Conservation (phyloP, 1,140 invertebrate species). For the Lycorma delicatula region DNA sequence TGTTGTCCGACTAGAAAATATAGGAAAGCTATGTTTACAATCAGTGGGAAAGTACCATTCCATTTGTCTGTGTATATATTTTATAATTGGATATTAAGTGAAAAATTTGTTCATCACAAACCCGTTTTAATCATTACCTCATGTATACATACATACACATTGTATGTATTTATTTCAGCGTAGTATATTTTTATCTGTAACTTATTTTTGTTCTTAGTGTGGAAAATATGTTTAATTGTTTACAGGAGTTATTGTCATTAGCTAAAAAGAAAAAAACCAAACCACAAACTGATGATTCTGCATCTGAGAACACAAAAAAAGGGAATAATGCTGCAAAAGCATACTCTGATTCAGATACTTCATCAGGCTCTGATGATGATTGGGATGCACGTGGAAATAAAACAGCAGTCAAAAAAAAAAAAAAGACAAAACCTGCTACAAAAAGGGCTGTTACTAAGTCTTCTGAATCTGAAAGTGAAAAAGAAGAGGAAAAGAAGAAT, state of each 20-base stretch:
- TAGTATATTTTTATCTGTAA: no score
- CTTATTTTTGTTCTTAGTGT: no score
- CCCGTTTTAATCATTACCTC: no score
- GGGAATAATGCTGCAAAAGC: constrained; percentile 36
- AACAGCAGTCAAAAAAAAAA: constrained; percentile 46
- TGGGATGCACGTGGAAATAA: constrained; percentile 53
- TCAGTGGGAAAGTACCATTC: no score
- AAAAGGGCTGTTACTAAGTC: constrained; percentile 36
- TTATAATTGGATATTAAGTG: no score
- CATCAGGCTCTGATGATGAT: constrained; percentile 64
- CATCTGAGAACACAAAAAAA: constrained; percentile 40
- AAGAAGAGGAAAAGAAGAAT: constrained; percentile 41
- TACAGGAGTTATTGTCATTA: constrained; percentile 76
- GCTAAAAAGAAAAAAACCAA: constrained; percentile 75
- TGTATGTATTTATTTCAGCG: no score
- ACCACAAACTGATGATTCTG: constrained; percentile 41
- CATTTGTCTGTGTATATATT: no score
- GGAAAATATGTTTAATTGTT: constrained; percentile 28
- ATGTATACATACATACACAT: no score
- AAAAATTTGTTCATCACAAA: no score
- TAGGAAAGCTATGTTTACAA: no score
- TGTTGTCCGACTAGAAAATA: no score
- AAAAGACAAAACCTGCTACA: constrained; percentile 45
- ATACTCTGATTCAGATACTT: constrained; percentile 52
- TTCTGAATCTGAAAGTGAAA: constrained; percentile 39